Evolutionary conservation across 2,113 vertebrate genomes (phyloP), one percentile per base, ranked within the genome.

Genomic region (Antechinus stuartii): DNA sequence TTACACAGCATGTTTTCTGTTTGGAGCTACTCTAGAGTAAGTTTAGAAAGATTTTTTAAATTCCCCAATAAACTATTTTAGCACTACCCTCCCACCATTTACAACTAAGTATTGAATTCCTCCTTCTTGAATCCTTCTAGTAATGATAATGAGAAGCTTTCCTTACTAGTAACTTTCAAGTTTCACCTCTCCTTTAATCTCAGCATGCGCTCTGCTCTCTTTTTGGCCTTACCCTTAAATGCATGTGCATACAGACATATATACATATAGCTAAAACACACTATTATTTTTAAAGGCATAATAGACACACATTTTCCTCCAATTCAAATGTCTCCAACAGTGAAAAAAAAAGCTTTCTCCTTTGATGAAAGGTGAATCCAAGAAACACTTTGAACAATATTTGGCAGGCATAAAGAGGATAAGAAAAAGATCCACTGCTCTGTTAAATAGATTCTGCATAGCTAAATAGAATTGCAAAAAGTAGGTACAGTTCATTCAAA

Each of bases 31-130:
- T 91, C n/a, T 14, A 91, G 0, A 0, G 91, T 1, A 93, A 96
- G 96, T 93, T 97, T 96, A 95, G 96, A 95, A 97, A 97, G 95
- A 49, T 0, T 24, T 12, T 57, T 91, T 93, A 92, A 52, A 19
- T 24, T 24, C 90, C 91, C 96, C 23, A 92, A 54, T 35, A 54
- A 95, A 93, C 54, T 92, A 89, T 92, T 95, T 93, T 57, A 49
- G 56, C 27, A 50, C n/a, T 90, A 27, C 54, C 8, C 47, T 94
- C 92, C 91, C 56, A 94, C 90, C 52, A 84, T 1, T 84, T 90
- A 52, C 8, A 55, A 90, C 90, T 57, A 89, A 92, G 68, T 23
- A 9, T 19, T 47, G 90, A 96, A 93, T 16, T 68, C 95, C 91
- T 76, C 52, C 47, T 91, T 91, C 30, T 68, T 47, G 54, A 76